A percentile compares a stretch with the other conserved stretches of the same genome.
phyloP scores from a whole-genome alignment of 1,140 invertebrate genomes.

The Acyrthosiphon pisum region DNA sequence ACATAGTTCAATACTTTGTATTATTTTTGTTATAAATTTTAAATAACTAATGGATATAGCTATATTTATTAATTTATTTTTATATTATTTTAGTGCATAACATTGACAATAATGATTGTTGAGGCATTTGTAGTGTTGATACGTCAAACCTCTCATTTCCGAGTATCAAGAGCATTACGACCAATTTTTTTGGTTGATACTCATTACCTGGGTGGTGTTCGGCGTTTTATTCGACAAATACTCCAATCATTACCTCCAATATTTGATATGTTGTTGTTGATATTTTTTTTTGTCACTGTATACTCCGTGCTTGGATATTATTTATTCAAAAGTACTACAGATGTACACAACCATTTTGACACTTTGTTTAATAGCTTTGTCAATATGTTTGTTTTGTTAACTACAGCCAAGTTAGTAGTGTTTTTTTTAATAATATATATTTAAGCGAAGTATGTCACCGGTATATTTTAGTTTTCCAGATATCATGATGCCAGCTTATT shows the following conservation, averaged over 20 bases:
- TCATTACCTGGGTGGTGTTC: conserved; percentile 78
- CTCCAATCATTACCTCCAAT: conserved; percentile 88
- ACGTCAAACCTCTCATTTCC: conserved; percentile 84
- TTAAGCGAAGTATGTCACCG: background rate
- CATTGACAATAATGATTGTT: conserved; percentile 82
- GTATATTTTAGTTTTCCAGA: conserved; percentile 79
- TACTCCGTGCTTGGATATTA: conserved; percentile 86
- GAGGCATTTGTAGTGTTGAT: conserved; percentile 84
- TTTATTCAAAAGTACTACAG: conserved; percentile 77
- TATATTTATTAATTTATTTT: conserved; percentile 58
- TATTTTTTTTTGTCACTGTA: conserved; percentile 85
- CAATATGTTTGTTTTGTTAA: conserved; percentile 87
- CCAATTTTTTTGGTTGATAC: conserved; percentile 91
- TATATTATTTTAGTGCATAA: conserved; percentile 71
- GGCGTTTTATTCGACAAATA: conserved; percentile 77
- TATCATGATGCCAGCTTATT: conserved; percentile 92
- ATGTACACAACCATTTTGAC: conserved; percentile 74
- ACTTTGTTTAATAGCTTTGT: conserved; percentile 85
- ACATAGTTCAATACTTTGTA: background rate
- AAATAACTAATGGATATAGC: background rate
- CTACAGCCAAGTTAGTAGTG: conserved; percentile 87
- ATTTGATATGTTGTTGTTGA: conserved; percentile 83
- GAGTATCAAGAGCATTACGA: conserved; percentile 85
- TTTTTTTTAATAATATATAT: background rate
- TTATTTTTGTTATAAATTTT: background rate